Evolutionary conservation across 2,888 invertebrate genomes (phyloP).

Genomic region (Barypeithes pellucidus): DNA sequence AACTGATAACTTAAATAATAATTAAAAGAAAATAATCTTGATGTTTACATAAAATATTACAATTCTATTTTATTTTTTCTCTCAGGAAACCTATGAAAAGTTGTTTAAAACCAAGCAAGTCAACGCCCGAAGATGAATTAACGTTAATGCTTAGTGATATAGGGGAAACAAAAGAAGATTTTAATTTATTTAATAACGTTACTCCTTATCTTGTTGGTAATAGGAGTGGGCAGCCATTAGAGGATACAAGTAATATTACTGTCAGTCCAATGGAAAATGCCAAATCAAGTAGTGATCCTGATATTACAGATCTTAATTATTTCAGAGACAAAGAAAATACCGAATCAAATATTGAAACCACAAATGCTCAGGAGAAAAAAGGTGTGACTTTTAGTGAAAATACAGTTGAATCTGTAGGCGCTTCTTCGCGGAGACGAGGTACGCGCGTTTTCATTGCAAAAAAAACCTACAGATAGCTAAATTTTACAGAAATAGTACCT

Average conservation of each 20-base stretch:
- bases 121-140: not conserved
- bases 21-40: too few relatives aligned
- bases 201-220: too few relatives aligned
- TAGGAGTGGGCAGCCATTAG: not conserved
- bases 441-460: not conserved
- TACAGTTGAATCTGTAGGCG: constrained; percentile 1
- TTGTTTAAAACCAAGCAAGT: not conserved
- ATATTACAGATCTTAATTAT: not conserved
- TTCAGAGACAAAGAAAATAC: constrained; percentile 1
- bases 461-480: too few relatives aligned
- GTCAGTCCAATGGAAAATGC: not conserved
- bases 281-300: not conserved
- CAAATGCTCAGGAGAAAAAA: not conserved
- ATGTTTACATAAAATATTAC: too few relatives aligned
- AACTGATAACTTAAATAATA: too few relatives aligned
- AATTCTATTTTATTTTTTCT: too few relatives aligned
- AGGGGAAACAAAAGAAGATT: not conserved
- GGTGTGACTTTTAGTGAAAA: not conserved
- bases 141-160: not conserved
- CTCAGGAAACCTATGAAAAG: not conserved
- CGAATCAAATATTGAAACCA: not conserved
- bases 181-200: not conserved
- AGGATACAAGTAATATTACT: not conserved
- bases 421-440: not conserved
- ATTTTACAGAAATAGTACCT: too few relatives aligned